Conservation (phyloP, 2,888 invertebrate genomes). For the Volucella zonaria region DNA sequence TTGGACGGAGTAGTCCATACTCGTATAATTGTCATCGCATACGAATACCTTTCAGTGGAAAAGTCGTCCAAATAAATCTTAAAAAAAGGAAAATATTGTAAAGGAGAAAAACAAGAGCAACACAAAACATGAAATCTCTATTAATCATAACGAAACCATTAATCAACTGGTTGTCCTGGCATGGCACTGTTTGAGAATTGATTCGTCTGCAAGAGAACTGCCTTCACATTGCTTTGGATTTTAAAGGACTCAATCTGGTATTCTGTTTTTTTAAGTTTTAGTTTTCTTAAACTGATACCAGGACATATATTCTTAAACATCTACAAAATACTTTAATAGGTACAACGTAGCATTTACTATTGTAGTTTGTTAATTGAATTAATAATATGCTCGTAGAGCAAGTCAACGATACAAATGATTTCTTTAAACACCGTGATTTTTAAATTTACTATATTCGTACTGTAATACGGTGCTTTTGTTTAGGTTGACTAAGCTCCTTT, state of each 20-base stretch:
- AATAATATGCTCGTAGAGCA: too few relatives aligned
- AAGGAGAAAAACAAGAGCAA: conserved; percentile 20
- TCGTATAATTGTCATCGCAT: conserved; percentile 46
- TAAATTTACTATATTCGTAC: too few relatives aligned
- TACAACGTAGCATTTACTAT: too few relatives aligned
- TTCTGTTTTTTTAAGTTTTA: too few relatives aligned
- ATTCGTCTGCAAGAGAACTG: conserved; percentile 18
- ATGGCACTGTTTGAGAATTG: conserved; percentile 51
- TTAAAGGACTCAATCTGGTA: not conserved
- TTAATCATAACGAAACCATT: conserved; percentile 70
- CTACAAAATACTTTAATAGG: too few relatives aligned
- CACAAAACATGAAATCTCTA: conserved; percentile 62
- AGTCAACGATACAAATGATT: too few relatives aligned
- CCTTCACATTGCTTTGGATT: conserved; percentile 31
- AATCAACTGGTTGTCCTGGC: conserved; percentile 56
- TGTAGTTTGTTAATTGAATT: too few relatives aligned
- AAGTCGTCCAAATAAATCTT: conserved; percentile 36
- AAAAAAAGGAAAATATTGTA: conserved; percentile 33
- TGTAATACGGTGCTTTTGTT: too few relatives aligned
- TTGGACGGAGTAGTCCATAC: conserved; percentile 30
- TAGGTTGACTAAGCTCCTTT: too few relatives aligned
- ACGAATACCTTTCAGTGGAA: conserved; percentile 4
- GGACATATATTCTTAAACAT: too few relatives aligned
- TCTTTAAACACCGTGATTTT: too few relatives aligned
- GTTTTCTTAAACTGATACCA: too few relatives aligned